Conservation (phyloP, 2,888 invertebrate species). For the Caenorhabditis macrosperma region DNA sequence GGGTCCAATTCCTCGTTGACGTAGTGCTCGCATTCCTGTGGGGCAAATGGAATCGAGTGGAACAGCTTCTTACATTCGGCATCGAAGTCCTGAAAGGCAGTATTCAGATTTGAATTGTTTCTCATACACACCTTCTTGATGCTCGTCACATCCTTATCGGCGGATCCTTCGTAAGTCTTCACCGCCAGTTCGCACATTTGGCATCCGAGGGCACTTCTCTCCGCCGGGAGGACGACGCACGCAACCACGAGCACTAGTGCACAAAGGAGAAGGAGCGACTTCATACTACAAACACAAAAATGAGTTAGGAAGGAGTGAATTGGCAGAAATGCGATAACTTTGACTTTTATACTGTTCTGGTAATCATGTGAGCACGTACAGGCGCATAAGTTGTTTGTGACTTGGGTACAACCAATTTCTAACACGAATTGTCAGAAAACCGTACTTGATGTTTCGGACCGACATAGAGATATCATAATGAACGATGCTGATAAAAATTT, state of each 20-base stretch:
- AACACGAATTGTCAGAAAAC: not conserved
- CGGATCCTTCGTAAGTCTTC: conserved; percentile 55
- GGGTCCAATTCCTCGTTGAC: conserved; percentile 62
- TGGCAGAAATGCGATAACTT: conserved; percentile 1
- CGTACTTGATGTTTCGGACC: too few species aligned
- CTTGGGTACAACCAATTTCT: conserved; percentile 13
- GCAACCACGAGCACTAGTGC: conserved; percentile 45
- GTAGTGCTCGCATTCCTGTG: conserved; percentile 58
- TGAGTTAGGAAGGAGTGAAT: not conserved
- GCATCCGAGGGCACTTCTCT: conserved; percentile 56
- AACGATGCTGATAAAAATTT: not conserved
- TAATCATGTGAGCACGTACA: conserved; percentile 36
- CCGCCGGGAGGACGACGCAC: conserved; percentile 45
- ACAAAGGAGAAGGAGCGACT: conserved; percentile 39
- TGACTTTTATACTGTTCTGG: conserved; percentile 28
- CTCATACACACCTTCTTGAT: conserved; percentile 47
- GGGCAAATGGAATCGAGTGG: conserved; percentile 61
- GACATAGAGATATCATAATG: too few species aligned
- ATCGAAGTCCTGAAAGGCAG: conserved; percentile 50
- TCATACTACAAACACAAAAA: conserved; percentile 28
- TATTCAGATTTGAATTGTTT: not conserved
- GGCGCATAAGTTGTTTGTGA: conserved; percentile 27
- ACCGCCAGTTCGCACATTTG: conserved; percentile 66
- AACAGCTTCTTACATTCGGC: conserved; percentile 64
- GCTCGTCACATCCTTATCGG: conserved; percentile 58